Percentiles rank a stretch among this genome's conserved stretches.
Evolutionary conservation across 2,113 vertebrate genomes (phyloP).

Genomic region (Mustela lutreola): DNA sequence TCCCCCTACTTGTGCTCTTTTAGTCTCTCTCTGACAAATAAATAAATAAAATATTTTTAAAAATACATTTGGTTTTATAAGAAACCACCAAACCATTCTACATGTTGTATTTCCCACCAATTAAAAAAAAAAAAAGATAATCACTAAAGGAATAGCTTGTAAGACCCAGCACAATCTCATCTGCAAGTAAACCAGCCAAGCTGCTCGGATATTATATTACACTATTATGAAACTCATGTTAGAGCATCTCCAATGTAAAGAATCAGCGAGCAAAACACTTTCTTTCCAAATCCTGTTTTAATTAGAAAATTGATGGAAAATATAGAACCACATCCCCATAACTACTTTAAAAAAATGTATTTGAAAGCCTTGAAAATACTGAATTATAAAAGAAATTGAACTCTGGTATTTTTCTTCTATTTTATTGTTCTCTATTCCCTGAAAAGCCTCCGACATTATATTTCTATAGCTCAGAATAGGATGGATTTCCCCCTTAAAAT

Average conservation of each 20-base stretch:
- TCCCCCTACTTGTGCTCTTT: neutral
- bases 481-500: constrained; percentile 63
- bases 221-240: neutral
- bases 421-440: constrained; percentile 69
- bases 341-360: constrained; percentile 73
- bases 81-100: neutral
- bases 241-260: constrained; percentile 44
- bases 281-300: constrained; percentile 65
- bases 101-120: neutral
- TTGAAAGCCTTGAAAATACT: constrained; percentile 73
- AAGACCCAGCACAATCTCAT: neutral
- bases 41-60: neutral
- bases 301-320: constrained; percentile 78
- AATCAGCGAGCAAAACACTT: constrained; percentile 33
- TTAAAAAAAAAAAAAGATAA: neutral
- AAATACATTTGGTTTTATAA: neutral
- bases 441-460: constrained; percentile 46
- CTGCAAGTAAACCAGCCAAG: neutral
- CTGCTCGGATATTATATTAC: neutral
- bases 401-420: constrained; percentile 71
- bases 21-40: neutral
- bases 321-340: constrained; percentile 45
- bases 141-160: constrained; percentile 7
- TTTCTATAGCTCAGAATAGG: constrained; percentile 66
- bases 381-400: constrained; percentile 80